Evolutionary conservation across 2,888 invertebrate genomes (phyloP).

Genomic region (Sinhomidia bicolor): DNA sequence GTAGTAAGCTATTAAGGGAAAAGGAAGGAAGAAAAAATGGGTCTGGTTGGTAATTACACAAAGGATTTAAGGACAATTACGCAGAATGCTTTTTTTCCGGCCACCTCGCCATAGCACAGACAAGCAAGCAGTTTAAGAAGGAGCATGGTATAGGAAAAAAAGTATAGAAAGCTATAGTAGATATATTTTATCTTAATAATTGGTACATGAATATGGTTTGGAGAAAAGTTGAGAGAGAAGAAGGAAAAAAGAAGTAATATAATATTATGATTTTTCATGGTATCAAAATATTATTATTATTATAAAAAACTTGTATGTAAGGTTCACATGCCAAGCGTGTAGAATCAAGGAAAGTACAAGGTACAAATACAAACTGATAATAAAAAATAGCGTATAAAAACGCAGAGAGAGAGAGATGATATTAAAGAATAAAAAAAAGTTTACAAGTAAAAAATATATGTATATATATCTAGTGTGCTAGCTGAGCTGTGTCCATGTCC

Average conservation of each 20-base stretch:
- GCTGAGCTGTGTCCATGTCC: background rate
- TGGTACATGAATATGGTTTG: too few relatives aligned
- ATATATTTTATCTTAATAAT: too few relatives aligned
- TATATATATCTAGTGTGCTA: too few relatives aligned
- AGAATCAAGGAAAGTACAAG: too few relatives aligned
- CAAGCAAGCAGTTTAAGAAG: background rate
- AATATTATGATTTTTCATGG: background rate
- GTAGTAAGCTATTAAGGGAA: too few relatives aligned
- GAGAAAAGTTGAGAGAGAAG: background rate
- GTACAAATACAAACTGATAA: background rate
- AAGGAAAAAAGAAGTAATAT: background rate
- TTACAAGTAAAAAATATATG: background rate
- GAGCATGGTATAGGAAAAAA: constrained; percentile 7
- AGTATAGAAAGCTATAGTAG: background rate
- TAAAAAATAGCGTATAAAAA: background rate
- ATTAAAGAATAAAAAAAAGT: background rate
- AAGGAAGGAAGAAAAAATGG: background rate
- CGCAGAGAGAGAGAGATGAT: background rate
- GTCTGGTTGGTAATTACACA: constrained; percentile 58
- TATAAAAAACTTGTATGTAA: too few relatives aligned
- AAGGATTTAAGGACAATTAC: constrained; percentile 65
- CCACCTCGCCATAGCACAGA: background rate
- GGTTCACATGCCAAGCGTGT: too few relatives aligned
- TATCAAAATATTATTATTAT: background rate
- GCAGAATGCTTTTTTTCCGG: constrained; percentile 37